Evolutionary conservation across 2,113 vertebrate genomes (phyloP), one percentile per base, ranked within the genome.

Genomic region (Cacatua alba): DNA sequence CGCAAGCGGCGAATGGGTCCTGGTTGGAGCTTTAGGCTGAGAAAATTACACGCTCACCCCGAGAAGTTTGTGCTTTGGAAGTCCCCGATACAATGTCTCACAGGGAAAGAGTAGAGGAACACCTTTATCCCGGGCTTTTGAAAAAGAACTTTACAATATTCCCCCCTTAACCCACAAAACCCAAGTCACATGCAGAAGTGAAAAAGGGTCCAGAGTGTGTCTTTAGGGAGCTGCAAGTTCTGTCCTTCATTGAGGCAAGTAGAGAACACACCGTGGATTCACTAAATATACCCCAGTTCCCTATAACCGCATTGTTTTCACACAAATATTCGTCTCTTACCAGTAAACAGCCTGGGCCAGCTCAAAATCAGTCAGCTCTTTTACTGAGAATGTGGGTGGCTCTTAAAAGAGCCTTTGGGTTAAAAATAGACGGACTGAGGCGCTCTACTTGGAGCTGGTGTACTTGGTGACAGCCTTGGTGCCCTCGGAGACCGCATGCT

Each of bases 391-490:
- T 1, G 33, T 57, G 33, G 84, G 46, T 89, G 94, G 94, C 94
- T 95, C 94, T 95, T 44, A 94, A 95, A 95, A 82, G 92, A 94
- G 94, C 92, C 94, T 92, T 95, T 95, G 76, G 71, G 76, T 79
- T 79, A 3, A 5, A 20, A 39, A 39, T 9, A 57, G 12, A 5
- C 33, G 4, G 20, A n/a, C 31, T 33, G 5, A 21, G 12, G 5
- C 8, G 5, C 80, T 89, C 92, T 57, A 89, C 69, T 89, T 89
- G 17, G 87, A 90, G 46, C 87, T 98, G 88, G 98, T 98, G 91
- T 98, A 98, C 81, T 99, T 98, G 72, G 97, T 98, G 49, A 98
- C 97, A 0, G 98, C 98, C 96, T 98, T 98, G 41, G 98, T 98
- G 52, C 98, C 98, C 92, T 98, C 70, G 15, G 70, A 72, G 4